Percentiles rank a stretch among this genome's conserved stretches.
Evolutionary conservation across 1,140 invertebrate species (phyloP).

Genomic region (Bombus superbus): DNA sequence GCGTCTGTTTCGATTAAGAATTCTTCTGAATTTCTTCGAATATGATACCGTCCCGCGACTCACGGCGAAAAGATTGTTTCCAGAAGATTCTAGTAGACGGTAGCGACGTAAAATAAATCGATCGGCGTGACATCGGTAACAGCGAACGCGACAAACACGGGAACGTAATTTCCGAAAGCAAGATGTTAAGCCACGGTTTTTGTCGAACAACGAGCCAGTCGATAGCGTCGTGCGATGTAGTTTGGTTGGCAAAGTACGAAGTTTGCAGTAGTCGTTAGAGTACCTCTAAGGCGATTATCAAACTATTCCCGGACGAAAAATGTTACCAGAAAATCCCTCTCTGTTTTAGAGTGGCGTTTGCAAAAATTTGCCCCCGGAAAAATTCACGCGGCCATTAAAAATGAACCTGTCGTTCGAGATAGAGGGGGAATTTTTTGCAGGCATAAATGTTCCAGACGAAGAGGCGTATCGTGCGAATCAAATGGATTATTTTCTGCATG

Average conservation of each 20-base stretch:
- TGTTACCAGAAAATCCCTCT: conserved; percentile 1
- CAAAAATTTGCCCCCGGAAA: neutral
- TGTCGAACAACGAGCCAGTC: neutral
- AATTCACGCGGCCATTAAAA: neutral
- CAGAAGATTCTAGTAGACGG: too few species aligned
- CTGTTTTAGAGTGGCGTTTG: neutral
- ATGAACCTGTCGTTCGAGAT: neutral
- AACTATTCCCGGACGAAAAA: conserved; percentile 12
- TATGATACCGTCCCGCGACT: too few species aligned
- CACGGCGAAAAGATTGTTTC: too few species aligned
- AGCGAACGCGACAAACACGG: too few species aligned
- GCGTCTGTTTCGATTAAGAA: too few species aligned
- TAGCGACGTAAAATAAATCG: neutral
- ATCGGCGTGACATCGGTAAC: too few species aligned
- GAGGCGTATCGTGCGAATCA: neutral
- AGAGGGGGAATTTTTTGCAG: too few species aligned
- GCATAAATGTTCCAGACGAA: too few species aligned
- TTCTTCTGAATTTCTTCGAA: too few species aligned
- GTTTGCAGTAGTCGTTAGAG: conserved; percentile 28
- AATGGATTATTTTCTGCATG: neutral
- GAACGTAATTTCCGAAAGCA: too few species aligned
- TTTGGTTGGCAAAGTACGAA: conserved; percentile 4
- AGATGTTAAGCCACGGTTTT: too few species aligned
- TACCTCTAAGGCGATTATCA: conserved; percentile 27
- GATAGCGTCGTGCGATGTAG: neutral